Percentiles rank a stretch among this genome's conserved stretches.
Conservation (phyloP, 2,888 invertebrate species). For the Stramonita haemastoma region DNA sequence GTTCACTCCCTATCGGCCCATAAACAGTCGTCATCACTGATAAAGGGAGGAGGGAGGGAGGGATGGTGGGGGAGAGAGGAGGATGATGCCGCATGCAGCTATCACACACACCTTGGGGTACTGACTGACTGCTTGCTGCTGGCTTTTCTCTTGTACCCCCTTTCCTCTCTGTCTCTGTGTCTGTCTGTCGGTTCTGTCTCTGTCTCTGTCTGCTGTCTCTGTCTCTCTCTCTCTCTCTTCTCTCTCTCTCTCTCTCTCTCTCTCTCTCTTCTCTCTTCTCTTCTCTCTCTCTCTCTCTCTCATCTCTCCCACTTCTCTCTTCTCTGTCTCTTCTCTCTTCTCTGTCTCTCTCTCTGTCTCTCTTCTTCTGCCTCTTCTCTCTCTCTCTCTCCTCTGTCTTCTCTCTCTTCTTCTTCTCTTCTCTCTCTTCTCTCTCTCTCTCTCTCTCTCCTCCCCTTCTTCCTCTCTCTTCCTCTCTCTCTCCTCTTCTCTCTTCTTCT, state of each 20-base stretch:
- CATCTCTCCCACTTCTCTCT: background rate
- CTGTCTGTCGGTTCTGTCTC: background rate
- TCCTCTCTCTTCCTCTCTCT: background rate
- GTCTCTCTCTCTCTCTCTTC: background rate
- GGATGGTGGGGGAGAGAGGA: background rate
- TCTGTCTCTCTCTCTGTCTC: background rate
- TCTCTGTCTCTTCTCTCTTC: background rate
- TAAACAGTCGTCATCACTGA: slow-evolving; percentile 17
- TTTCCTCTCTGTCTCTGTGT: background rate
- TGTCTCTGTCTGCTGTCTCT: background rate
- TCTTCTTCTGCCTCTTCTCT: background rate
- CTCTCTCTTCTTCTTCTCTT: background rate
- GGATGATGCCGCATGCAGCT: too few relatives aligned
- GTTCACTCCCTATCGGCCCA: slow-evolving; percentile 5
- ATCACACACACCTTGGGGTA: too few relatives aligned
- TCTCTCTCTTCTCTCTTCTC: too few relatives aligned
- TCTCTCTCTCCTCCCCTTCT: background rate
- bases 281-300: too few relatives aligned
- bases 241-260: too few relatives aligned
- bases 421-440: too few relatives aligned
- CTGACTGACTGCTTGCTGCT: too few relatives aligned
- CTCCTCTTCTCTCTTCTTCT: background rate
- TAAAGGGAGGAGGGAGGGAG: background rate
- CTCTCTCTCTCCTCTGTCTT: background rate
- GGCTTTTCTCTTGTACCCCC: background rate